Conservation (phyloP, 2,797 vertebrate genomes). For the Saxicola maurus region DNA sequence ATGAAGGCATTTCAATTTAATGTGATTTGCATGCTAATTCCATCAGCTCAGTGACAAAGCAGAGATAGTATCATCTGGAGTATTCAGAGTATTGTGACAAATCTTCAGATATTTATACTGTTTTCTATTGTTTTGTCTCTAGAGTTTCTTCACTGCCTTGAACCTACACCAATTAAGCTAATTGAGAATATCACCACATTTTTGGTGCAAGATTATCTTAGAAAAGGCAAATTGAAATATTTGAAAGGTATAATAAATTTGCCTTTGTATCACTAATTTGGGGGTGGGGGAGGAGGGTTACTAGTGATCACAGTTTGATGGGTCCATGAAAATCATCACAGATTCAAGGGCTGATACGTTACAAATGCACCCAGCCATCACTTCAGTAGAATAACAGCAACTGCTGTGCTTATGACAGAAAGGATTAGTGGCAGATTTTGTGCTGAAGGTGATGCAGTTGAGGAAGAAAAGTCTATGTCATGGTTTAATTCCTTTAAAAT, state of each 20-base stretch:
- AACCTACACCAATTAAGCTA: not conserved
- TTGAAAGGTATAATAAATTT: not conserved
- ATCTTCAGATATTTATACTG: not conserved
- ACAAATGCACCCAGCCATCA: not conserved
- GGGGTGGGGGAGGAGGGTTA: accelerated
- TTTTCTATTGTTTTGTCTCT: not conserved
- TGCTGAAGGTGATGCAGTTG: not conserved
- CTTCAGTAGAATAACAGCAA: not conserved
- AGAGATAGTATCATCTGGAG: not conserved
- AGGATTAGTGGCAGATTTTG: not conserved
- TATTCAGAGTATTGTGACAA: not conserved
- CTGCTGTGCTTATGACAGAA: not conserved
- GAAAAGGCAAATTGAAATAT: not conserved
- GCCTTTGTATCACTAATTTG: not conserved
- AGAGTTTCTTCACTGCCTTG: not conserved
- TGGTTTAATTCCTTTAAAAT: not conserved
- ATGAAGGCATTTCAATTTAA: not conserved
- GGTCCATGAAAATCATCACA: not conserved
- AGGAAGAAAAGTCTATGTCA: not conserved
- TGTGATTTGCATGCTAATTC: conserved; percentile 14
- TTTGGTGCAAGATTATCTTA: not conserved
- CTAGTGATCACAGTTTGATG: not conserved
- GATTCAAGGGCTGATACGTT: not conserved
- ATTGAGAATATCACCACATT: not conserved
- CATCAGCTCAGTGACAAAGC: not conserved